Base-by-base conservation (phyloP, 2,888 invertebrate genomes). In the Mesorhabditis belari region DNA sequence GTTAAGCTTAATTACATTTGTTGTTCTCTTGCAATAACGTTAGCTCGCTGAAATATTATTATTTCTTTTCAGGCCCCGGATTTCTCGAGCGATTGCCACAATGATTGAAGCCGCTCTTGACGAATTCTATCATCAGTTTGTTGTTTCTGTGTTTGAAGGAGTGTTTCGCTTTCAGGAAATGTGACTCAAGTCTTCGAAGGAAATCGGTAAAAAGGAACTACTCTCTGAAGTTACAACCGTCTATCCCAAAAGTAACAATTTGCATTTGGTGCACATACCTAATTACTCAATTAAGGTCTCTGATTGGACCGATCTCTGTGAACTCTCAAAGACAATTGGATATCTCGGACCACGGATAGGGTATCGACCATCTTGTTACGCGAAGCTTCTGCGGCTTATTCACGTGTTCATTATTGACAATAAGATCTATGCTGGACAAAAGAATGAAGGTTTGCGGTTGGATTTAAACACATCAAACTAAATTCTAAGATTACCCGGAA, bases 361-460 rank as follows among this genome's bases (percentile, higher is more conserved):
- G 3, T 69, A 66, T 54, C 61, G 63, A 24, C 52, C 65, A 3
- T 88, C 90, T 92, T 95, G 84, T 89, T 92, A 1, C 87, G 91
- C 65, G 85, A 98, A 96, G 84, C 82, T 92, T 24, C 79, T 87
- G 9, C 81, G 87, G 49, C 74, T 87, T 4, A 82, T 85, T 50
- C 83, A 83, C 61, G 75, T 82, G 5, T 85, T 84, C 72, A 82
- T 86, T 57, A 67, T 69, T 23, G 74, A 76, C n/a, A n/a, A n/a
- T n/a, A n/a, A n/a, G n/a, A n/a, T n/a, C n/a, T n/a, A n/a, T n/a
- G 52, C 52, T 67, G 1, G 62, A 61, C 12, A 61, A 66, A 17
- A 63, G 62, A 23, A 67, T 65, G 17, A 49, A 70, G 27, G 62
- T 49, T 21, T 61, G 57, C 5, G 62, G 62, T 59, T 64, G 19